Conservation (phyloP, 2,113 vertebrate genomes). For the Corydoras sp. region DNA sequence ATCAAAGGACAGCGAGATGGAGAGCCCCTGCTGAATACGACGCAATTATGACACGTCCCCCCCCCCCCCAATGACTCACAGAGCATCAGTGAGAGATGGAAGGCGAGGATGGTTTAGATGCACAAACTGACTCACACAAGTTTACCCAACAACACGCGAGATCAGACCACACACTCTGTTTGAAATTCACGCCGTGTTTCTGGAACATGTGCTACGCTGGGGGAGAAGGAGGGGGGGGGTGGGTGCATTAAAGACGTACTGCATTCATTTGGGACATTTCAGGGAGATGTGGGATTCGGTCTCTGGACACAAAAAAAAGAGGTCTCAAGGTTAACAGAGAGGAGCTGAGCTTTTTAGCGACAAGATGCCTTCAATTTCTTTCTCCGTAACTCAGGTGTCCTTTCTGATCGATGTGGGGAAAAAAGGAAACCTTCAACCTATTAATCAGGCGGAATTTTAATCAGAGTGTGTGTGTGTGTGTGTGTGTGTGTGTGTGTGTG, state of each 20-base stretch:
- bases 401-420: constrained; percentile 24
- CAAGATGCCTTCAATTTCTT: neutral
- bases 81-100: constrained; percentile 1
- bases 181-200: constrained; percentile 22
- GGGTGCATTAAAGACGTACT: neutral
- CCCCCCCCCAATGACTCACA: constrained; percentile 9
- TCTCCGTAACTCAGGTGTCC: constrained; percentile 8
- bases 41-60: constrained; percentile 20
- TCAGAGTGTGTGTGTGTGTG: constrained; percentile 17
- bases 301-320: neutral
- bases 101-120: neutral
- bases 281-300: neutral
- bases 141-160: constrained; percentile 3
- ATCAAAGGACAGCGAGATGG: constrained; percentile 32
- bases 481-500: constrained; percentile 3
- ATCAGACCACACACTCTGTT: constrained; percentile 8
- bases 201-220: neutral
- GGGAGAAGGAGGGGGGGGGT: neutral
- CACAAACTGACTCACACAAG: neutral
- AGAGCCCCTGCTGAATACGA: constrained; percentile 8
- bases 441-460: constrained; percentile 28
- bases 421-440: constrained; percentile 28
- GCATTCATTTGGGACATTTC: constrained; percentile 1
- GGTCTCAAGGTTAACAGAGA: neutral
- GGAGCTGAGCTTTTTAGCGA: neutral